Evolutionary conservation across 1,140 invertebrate species (phyloP), one percentile per base, ranked within the genome.

Genomic region (Araneus ventricosus): DNA sequence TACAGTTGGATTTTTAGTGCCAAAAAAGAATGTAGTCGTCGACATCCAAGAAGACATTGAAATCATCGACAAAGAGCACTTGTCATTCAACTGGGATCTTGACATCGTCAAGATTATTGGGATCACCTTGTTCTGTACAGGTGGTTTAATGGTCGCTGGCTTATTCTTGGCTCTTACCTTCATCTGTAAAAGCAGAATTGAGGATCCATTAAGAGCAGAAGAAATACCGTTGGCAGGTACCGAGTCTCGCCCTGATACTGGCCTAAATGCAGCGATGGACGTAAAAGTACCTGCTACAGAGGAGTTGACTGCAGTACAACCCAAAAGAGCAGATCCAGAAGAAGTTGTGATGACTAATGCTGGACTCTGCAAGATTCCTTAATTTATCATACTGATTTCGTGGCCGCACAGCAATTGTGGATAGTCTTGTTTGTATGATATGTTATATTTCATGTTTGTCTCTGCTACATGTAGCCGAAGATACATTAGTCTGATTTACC

Each of bases 91-190:
- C 95, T 94, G 95, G n/a, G 95, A 95, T 41, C 94, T 96, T 80
- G 96, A 96, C 94, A 94, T 95, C 87, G 96, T 96, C 94, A 96
- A 96, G 94, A 94, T 96, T 7, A 95, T 96, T 61, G 96, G 96
- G 2, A 94, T 96, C 30, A 95, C 95, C 4, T 93, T 96, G 10
- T 96, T 96, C 94, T 96, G 96, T 94, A 94, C 95, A 22, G 96
- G 96, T n/a, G 96, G 96, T 14, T 94, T 96, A 4, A 95, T 96
- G 14, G 94, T 96, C 6, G 95, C 96, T 34, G 94, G 95, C 63
- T 95, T 96, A 4, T 95, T 96, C 7, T 94, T 96, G 14, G 95
- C 96, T 70, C 96, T 96, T 0, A 96, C 95, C 86, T 96, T 96
- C 88, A 94, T 96, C 10, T 95, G 95, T 20, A 95, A 94, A 88